Base-by-base conservation (phyloP, 2,797 vertebrate genomes). In the Mionectes olivaceus region DNA sequence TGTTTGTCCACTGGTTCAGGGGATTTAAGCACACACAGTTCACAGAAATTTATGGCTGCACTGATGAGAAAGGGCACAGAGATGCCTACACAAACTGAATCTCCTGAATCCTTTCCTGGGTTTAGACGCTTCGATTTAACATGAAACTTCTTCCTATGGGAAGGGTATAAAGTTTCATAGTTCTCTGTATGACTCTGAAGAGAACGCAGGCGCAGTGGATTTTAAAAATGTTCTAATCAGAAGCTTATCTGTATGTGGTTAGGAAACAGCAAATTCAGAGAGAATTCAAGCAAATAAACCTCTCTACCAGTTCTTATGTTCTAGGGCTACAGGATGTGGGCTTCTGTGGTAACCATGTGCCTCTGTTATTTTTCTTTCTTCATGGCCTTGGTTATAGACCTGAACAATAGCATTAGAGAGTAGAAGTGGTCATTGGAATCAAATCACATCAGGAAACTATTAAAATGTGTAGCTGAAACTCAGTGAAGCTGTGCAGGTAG, bases 281-380 rank as follows among this genome's bases (percentile, higher is more conserved):
- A 81, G 55, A 50, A 69, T 24, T 79, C 37, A 81, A 89, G 53
- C 76, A 65, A 87, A 44, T 4, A 13, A 53, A 33, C 39, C 46
- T 56, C 70, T 70, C 63, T 6, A 44, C 16, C 41, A 77, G 61
- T 43, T 79, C n/a, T 70, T 37, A 4, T 6, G 33, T 57, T 80
- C 47, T 43, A 60, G 35, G 11, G 19, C 50, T 65, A 77, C 94
- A 95, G 88, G 89, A 93, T 94, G 95, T 95, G 91, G 92, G 87
- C 91, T 87, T 69, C 74, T 33, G 11, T 11, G 32, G 21, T 44
- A 87, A 91, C 83, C 52, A 13, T 25, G 69, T 65, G 17, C 19
- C 80, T 74, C 71, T 56, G 9, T 4, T 2, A 3, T 3, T 13
- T 67, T 10, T 84, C 60, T 83, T 71, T 56, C 44, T 75, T 83